Evolutionary conservation across 2,797 vertebrate genomes (phyloP).

Genomic region (Cephalopachus bancanus): DNA sequence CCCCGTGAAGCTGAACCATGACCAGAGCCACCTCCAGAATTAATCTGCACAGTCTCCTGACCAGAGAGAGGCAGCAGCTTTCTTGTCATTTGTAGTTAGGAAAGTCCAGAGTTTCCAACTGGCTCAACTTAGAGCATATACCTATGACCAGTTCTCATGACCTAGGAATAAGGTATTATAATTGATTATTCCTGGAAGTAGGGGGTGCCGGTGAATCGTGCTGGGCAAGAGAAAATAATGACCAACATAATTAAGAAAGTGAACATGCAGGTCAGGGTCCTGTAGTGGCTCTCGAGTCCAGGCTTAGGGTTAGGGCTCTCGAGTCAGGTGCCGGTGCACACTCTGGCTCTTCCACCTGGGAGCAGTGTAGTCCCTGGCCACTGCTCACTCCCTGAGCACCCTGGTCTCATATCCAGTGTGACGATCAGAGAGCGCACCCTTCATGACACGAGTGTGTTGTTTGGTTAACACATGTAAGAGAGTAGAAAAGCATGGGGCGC

Average conservation of each 20-base stretch:
- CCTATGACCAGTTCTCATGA: not conserved
- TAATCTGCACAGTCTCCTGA: not conserved
- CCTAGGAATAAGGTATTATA: not conserved
- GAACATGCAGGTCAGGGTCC: too few species aligned
- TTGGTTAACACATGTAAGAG: constrained; percentile 20
- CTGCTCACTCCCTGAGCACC: not conserved
- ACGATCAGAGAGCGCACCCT: not conserved
- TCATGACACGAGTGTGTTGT: not conserved
- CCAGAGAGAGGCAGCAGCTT: not conserved
- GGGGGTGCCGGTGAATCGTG: not conserved
- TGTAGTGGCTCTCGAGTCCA: too few species aligned
- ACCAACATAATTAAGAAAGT: not conserved
- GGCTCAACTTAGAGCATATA: not conserved
- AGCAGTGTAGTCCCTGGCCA: not conserved
- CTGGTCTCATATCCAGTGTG: too few species aligned
- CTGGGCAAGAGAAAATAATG: not conserved
- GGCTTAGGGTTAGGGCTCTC: too few species aligned
- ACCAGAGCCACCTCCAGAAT: not conserved
- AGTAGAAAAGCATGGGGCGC: not conserved
- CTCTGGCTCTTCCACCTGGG: not conserved
- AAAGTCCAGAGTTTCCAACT: not conserved
- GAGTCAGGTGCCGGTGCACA: not conserved
- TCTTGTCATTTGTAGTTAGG: not conserved
- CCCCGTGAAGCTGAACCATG: not conserved
- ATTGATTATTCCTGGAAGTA: constrained; percentile 15